A percentile compares a stretch with the other conserved stretches of the same genome.
phyloP scores from a whole-genome alignment of 64 coral and sea anemone species.

The Anthopleura sola region DNA sequence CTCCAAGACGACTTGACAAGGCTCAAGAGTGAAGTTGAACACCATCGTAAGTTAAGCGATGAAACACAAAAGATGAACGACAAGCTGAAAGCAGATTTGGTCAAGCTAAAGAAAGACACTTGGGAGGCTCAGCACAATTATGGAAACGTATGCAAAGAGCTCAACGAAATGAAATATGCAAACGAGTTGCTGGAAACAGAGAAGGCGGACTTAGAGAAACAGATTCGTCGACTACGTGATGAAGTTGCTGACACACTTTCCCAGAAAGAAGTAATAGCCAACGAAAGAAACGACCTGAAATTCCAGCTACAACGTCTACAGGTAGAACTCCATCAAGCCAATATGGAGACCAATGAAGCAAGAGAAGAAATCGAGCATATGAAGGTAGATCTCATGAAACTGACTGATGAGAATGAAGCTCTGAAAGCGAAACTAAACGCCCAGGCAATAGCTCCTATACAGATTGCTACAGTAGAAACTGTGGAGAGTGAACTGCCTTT shows the following conservation, averaged over 20 bases:
- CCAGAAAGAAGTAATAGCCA: constrained; percentile 58
- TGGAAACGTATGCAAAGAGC: constrained; percentile 47
- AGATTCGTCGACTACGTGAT: constrained; percentile 62
- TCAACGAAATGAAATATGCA: constrained; percentile 32
- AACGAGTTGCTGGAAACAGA: constrained; percentile 59
- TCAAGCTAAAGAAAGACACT: constrained; percentile 63
- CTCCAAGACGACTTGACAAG: constrained; percentile 72
- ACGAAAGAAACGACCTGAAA: constrained; percentile 72
- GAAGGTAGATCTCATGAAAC: constrained; percentile 48
- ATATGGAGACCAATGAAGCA: constrained; percentile 65
- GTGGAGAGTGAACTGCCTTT: constrained; percentile 69
- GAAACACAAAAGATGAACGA: constrained; percentile 88
- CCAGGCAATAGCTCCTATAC: constrained; percentile 31
- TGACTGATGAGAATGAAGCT: constrained; percentile 47
- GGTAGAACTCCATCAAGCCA: constrained; percentile 49
- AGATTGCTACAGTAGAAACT: constrained; percentile 58
- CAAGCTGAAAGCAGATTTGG: constrained; percentile 70
- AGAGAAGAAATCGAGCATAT: constrained; percentile 71
- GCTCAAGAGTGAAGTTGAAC: constrained; percentile 48
- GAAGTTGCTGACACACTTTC: constrained; percentile 45
- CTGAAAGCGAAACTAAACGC: constrained; percentile 49
- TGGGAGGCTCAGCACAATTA: constrained; percentile 74
- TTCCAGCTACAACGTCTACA: constrained; percentile 59
- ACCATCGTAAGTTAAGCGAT: constrained; percentile 38
- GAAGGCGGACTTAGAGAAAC: constrained; percentile 55